Percentiles rank a stretch among this genome's conserved stretches.
phyloP scores from a whole-genome alignment of 2,113 vertebrate genomes.

The Plectropomus leopardus region DNA sequence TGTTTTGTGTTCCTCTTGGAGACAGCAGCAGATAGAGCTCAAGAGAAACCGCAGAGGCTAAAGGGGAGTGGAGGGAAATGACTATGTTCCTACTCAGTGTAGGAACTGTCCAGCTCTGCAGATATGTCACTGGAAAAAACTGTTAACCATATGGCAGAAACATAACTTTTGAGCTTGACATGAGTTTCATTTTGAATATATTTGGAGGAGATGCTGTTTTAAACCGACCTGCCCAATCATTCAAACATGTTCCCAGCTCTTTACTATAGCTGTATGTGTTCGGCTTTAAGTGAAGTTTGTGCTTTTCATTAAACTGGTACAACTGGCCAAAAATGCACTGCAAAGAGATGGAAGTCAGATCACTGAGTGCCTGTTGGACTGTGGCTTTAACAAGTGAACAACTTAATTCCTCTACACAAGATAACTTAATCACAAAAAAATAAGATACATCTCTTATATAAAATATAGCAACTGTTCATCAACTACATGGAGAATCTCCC shows the following conservation, averaged over 20 bases:
- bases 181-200: neutral
- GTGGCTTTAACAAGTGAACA: too few relatives aligned
- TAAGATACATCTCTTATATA: too few relatives aligned
- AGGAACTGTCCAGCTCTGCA: slow-evolving; percentile 26
- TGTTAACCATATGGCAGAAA: neutral
- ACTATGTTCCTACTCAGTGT: slow-evolving; percentile 32
- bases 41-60: slow-evolving; percentile 43
- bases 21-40: slow-evolving; percentile 33
- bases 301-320: slow-evolving; percentile 43
- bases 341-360: too few relatives aligned
- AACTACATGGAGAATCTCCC: too few relatives aligned
- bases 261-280: neutral
- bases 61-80: slow-evolving; percentile 49
- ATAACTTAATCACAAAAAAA: too few relatives aligned
- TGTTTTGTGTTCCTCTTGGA: slow-evolving; percentile 52
- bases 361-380: too few relatives aligned
- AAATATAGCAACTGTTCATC: too few relatives aligned
- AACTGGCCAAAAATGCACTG: too few relatives aligned
- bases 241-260: neutral
- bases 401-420: too few relatives aligned
- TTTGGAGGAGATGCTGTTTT: neutral
- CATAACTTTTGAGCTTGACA: neutral
- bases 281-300: neutral
- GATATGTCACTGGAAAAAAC: slow-evolving; percentile 4
- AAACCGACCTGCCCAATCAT: neutral